Percentiles rank a stretch among this genome's conserved stretches.
phyloP scores from a whole-genome alignment of 2,113 vertebrate genomes.

The Tupaia tana region DNA sequence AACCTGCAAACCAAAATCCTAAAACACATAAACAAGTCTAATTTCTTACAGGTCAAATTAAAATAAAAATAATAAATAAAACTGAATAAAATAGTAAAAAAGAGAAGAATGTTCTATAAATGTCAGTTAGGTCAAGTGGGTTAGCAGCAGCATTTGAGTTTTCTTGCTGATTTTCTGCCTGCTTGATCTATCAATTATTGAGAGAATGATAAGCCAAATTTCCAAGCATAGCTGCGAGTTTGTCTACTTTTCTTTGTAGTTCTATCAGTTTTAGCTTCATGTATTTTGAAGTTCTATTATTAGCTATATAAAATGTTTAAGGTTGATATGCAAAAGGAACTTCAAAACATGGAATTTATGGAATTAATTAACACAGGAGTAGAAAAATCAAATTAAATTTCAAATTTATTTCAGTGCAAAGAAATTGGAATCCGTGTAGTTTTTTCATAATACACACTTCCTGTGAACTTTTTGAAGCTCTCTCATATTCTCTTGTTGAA shows the following conservation, averaged over 20 bases:
- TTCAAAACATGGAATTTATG: too few species aligned
- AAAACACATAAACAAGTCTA: constrained; percentile 5
- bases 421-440: too few species aligned
- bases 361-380: too few species aligned
- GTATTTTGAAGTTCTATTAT: neutral
- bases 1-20: constrained; percentile 45
- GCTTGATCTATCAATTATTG: neutral
- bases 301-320: neutral
- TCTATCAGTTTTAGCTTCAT: constrained; percentile 23
- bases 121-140: neutral
- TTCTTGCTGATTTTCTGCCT: neutral
- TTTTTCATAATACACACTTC: too few species aligned
- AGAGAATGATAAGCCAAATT: neutral
- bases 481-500: neutral
- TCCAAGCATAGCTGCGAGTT: neutral
- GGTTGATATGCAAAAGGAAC: too few species aligned
- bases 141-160: neutral
- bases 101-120: neutral
- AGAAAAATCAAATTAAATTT: too few species aligned
- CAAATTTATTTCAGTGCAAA: too few species aligned
- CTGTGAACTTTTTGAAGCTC: neutral
- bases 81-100: too few species aligned
- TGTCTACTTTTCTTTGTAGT: neutral
- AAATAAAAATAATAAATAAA: too few species aligned
- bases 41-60: constrained; percentile 15